Conservation (phyloP, 1,140 invertebrate genomes). For the Calephelis virginiensis region DNA sequence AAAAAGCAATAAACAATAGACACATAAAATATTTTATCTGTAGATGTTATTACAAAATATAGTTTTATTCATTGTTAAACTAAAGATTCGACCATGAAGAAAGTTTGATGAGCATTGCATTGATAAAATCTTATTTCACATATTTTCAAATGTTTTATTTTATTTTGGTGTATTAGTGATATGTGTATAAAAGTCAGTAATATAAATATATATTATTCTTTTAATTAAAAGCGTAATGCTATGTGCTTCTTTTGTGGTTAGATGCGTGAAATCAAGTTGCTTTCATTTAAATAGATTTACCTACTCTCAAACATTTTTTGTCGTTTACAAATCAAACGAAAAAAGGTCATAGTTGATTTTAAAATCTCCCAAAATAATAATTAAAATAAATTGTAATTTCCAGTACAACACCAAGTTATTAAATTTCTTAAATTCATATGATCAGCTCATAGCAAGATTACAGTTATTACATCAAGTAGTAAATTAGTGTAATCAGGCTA, state of each 20-base stretch:
- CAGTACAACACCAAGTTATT: too few species aligned
- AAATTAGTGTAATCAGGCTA: too few species aligned
- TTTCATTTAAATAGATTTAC: not conserved
- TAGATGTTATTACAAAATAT: constrained; percentile 39
- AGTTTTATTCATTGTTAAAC: constrained; percentile 42
- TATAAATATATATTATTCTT: constrained; percentile 16
- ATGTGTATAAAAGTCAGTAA: constrained; percentile 24
- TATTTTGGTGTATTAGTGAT: constrained; percentile 30
- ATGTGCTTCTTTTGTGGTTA: constrained; percentile 2
- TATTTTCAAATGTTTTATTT: constrained; percentile 75
- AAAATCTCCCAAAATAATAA: too few species aligned
- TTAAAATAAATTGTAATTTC: too few species aligned
- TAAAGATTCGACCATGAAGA: constrained; percentile 28
- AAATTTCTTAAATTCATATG: too few species aligned
- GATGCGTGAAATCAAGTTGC: not conserved
- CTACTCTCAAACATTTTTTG: too few species aligned
- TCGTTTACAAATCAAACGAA: too few species aligned
- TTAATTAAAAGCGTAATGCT: not conserved
- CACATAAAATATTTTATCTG: constrained; percentile 32
- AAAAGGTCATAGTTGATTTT: too few species aligned
- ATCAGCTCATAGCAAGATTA: too few species aligned
- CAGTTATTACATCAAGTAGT: too few species aligned
- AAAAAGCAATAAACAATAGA: constrained; percentile 44
- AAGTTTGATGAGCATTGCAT: constrained; percentile 67
- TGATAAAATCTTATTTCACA: constrained; percentile 67